Evolutionary conservation across 2,113 vertebrate genomes (phyloP).

Genomic region (Aleadryas rufinucha): DNA sequence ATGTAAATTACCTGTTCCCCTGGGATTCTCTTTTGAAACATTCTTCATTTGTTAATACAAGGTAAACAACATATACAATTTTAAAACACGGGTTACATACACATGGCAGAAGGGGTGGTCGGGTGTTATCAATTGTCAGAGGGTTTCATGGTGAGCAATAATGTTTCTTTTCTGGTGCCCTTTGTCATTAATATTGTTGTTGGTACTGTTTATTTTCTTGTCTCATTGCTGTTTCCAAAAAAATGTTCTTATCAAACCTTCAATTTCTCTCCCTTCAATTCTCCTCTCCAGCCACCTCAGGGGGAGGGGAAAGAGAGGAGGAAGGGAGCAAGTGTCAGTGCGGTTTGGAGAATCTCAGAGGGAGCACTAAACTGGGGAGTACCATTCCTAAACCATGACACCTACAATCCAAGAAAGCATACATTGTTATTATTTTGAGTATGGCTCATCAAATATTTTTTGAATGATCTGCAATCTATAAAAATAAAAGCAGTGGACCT

Average conservation of each 20-base stretch:
- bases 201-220: not conserved
- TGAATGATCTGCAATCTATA: not conserved
- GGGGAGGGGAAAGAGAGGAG: not conserved
- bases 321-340: too few relatives aligned
- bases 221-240: not conserved
- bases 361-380: not conserved
- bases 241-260: not conserved
- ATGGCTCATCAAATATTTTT: not conserved
- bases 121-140: not conserved
- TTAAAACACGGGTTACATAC: not conserved
- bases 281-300: not conserved
- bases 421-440: not conserved
- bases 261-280: not conserved
- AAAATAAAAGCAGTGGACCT: not conserved
- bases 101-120: not conserved
- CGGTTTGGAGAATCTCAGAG: not conserved
- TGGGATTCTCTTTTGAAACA: not conserved
- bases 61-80: not conserved
- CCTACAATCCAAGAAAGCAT: not conserved
- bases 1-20: not conserved
- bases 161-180: not conserved
- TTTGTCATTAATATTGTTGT: not conserved
- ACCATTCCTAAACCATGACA: not conserved
- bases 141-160: fast-evolving
- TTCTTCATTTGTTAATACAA: not conserved